Evolutionary conservation across 2,888 invertebrate genomes (phyloP).

Genomic region (Coenonympha glycerion): DNA sequence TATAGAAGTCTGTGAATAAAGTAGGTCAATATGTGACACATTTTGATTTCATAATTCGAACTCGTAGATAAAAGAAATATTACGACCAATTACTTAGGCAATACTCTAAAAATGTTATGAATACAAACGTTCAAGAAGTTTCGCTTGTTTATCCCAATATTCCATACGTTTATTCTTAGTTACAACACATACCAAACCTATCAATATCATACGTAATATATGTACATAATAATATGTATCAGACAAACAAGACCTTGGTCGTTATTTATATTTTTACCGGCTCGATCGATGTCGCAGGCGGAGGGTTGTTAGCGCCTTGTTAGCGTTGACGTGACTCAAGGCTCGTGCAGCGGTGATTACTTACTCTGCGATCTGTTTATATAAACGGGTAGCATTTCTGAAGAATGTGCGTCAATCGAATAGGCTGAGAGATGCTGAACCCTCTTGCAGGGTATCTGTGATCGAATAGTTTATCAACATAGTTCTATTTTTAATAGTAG

Average conservation of each 20-base stretch:
- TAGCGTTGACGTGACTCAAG: slow-evolving; percentile 45
- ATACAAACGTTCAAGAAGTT: too few relatives aligned
- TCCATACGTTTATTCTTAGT: background rate
- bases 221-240: background rate
- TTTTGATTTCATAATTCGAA: too few relatives aligned
- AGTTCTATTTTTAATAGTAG: too few relatives aligned
- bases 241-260: background rate
- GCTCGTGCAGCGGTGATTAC: slow-evolving; percentile 51
- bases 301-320: slow-evolving; percentile 43
- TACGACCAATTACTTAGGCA: too few relatives aligned
- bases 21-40: too few relatives aligned
- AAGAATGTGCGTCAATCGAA: slow-evolving; percentile 51
- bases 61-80: too few relatives aligned
- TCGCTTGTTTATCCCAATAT: too few relatives aligned
- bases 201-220: too few relatives aligned
- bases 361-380: slow-evolving; percentile 44
- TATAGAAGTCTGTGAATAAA: too few relatives aligned
- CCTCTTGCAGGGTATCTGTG: too few relatives aligned
- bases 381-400: slow-evolving; percentile 38
- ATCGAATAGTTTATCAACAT: too few relatives aligned
- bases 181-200: background rate
- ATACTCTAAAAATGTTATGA: too few relatives aligned
- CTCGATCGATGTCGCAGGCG: slow-evolving; percentile 36
- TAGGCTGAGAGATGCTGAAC: background rate
- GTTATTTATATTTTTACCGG: slow-evolving; percentile 42